Evolutionary conservation across 2,888 invertebrate species (phyloP), one percentile per base, ranked within the genome.

Genomic region (Mellilla xanthometata): DNA sequence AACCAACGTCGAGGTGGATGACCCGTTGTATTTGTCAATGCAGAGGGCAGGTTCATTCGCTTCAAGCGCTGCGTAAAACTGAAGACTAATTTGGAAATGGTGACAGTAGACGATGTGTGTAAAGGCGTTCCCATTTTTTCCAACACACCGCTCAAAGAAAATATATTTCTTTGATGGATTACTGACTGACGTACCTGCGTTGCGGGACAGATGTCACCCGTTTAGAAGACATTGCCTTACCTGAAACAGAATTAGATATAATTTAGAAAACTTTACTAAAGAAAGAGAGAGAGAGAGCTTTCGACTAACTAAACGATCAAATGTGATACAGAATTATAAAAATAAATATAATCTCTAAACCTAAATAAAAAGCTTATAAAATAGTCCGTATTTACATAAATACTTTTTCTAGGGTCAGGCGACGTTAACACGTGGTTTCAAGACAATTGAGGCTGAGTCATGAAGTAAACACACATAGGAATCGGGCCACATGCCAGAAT

Each of bases 201-300:
- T 59, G 78, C 38, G 68, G 55, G 56, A 77, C 76, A 66, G 68
- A 64, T 69, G 81, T 78, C 78, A 80, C 79, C 71, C 84, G 82
- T 76, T 82, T 86, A 68, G 83, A 81, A 83, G 84, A 72, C 89
- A 86, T 88, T 80, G 81, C 72, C 86, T 87, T 88, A 88, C 88
- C 88, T 88, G 89, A 63, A 88, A 87, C 65, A 81, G 72, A 78
- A 77, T 74, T 65, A 74, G 60, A 67, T 52, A 58, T 36, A 39
- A 55, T 40, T 39, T 71, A 24, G n/a, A 24, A 24, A 2, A 24
- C 24, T 24, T 24, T 7, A 24, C n/a, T 2, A 7, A 24, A 24
- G 2, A 2, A 24, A 8, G n/a, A n/a, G n/a, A n/a, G n/a, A n/a
- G n/a, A n/a, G n/a, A n/a, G n/a, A n/a, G n/a, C n/a, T n/a, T n/a